A percentile compares a stretch with the other conserved stretches of the same genome.
Conservation (phyloP, 2,797 vertebrate genomes). For the Anguilla marmorata region DNA sequence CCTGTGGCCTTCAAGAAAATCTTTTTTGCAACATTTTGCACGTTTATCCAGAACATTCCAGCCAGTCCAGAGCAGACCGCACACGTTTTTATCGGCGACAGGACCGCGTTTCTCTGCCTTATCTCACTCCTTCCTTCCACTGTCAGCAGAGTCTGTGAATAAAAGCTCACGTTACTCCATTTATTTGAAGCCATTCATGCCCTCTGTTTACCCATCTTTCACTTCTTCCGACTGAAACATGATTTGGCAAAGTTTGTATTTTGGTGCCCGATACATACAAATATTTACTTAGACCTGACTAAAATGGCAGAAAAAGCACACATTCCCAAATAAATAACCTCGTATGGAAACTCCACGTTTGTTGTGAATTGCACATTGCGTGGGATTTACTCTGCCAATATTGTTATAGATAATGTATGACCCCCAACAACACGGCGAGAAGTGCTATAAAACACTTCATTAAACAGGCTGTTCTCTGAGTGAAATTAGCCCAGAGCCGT, state of each 20-base stretch:
- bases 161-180: neutral
- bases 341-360: neutral
- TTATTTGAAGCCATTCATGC: neutral
- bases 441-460: slow-evolving; percentile 57
- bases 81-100: neutral
- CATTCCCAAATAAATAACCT: neutral
- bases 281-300: neutral
- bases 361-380: neutral
- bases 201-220: neutral
- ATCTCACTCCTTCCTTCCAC: neutral
- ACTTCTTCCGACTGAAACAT: neutral
- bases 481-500: slow-evolving; percentile 40
- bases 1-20: slow-evolving; percentile 4
- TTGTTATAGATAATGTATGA: slow-evolving; percentile 45
- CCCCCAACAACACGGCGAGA: slow-evolving; percentile 43
- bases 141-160: neutral
- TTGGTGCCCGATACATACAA: neutral
- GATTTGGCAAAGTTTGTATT: neutral
- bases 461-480: slow-evolving; percentile 49
- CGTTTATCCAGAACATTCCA: neutral
- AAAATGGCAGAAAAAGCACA: neutral
- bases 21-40: neutral
- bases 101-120: neutral
- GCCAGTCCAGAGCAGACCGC: neutral
- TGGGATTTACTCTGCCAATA: slow-evolving; percentile 17